Percentiles rank a stretch among this genome's conserved stretches.
Conservation (phyloP, 2,888 invertebrate genomes). For the Tromatobia lineatoria region DNA sequence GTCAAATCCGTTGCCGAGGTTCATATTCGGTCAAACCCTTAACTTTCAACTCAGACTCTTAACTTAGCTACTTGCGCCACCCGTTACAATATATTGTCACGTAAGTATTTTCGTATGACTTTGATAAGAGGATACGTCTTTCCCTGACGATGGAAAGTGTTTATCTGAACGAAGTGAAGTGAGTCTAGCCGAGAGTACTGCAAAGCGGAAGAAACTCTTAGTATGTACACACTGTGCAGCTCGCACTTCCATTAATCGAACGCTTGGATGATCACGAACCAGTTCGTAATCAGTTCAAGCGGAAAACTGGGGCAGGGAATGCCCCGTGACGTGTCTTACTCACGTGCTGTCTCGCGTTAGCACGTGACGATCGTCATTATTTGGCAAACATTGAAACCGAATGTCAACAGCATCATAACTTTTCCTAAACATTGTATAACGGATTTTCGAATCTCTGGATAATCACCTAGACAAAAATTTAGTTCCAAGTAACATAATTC, state of each 20-base stretch:
- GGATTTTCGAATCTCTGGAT: not conserved
- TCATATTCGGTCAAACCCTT: too few relatives aligned
- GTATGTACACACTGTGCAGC: conserved; percentile 41
- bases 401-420: conserved; percentile 39
- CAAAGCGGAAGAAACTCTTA: conserved; percentile 73
- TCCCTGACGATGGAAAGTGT: conserved; percentile 70
- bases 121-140: conserved; percentile 55
- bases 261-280: conserved; percentile 83
- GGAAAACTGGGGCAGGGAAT: conserved; percentile 79
- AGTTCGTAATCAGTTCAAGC: conserved; percentile 82
- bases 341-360: conserved; percentile 61
- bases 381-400: conserved; percentile 52
- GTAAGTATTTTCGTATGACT: not conserved
- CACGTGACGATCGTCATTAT: conserved; percentile 56
- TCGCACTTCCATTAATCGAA: conserved; percentile 77
- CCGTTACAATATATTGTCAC: not conserved
- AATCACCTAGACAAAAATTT: not conserved
- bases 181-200: conserved; percentile 60
- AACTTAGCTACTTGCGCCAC: too few relatives aligned
- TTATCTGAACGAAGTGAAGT: conserved; percentile 69
- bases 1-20: too few relatives aligned
- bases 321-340: conserved; percentile 69
- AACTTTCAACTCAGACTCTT: too few relatives aligned
- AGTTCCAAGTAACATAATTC: too few relatives aligned
- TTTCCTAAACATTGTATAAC: not conserved